These are phyloP conservation scores for Champsocephalus esox DNA, from an alignment of 2,797 vertebrate species.

Conservation along the genomic window DNA sequence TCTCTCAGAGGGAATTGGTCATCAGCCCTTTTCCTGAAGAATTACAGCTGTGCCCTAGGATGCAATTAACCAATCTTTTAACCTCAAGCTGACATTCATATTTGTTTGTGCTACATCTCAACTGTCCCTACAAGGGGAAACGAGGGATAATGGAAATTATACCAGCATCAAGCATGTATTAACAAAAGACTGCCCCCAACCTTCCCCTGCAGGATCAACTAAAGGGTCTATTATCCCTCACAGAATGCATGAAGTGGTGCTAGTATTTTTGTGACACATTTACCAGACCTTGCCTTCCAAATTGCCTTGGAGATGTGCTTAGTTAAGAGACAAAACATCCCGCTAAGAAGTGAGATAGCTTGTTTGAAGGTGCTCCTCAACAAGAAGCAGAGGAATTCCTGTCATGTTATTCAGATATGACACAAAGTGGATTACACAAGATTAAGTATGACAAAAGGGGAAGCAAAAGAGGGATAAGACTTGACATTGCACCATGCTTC, in stretches of 20 bases:
- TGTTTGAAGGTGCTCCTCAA: slow-evolving; percentile 59
- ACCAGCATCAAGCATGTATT: slow-evolving; percentile 50
- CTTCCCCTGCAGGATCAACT: slow-evolving; percentile 51
- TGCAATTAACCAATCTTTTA: slow-evolving; percentile 68
- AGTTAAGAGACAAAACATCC: slow-evolving; percentile 63
- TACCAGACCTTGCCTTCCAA: slow-evolving; percentile 59
- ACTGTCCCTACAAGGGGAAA: slow-evolving; percentile 39
- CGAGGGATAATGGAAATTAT: slow-evolving; percentile 59
- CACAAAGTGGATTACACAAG: slow-evolving; percentile 86
- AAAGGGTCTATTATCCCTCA: slow-evolving; percentile 57
- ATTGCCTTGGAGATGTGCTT: slow-evolving; percentile 64
- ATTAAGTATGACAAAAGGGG: slow-evolving; percentile 82
- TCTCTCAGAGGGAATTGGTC: slow-evolving; percentile 57
- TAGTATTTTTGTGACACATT: slow-evolving; percentile 62
- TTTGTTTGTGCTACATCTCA: slow-evolving; percentile 55
- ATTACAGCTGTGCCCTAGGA: slow-evolving; percentile 48
- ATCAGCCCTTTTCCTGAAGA: slow-evolving; percentile 54
- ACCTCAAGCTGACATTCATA: slow-evolving; percentile 64
- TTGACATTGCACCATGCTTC: slow-evolving; percentile 66
- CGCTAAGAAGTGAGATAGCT: slow-evolving; percentile 46
- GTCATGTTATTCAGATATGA: slow-evolving; percentile 80
- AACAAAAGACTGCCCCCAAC: slow-evolving; percentile 47
- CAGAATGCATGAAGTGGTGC: slow-evolving; percentile 51
- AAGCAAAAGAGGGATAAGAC: slow-evolving; percentile 68
- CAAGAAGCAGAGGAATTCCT: slow-evolving; percentile 67